Evolutionary conservation across 2,113 vertebrate species (phyloP).

Genomic region (Grammomys dolichurus): DNA sequence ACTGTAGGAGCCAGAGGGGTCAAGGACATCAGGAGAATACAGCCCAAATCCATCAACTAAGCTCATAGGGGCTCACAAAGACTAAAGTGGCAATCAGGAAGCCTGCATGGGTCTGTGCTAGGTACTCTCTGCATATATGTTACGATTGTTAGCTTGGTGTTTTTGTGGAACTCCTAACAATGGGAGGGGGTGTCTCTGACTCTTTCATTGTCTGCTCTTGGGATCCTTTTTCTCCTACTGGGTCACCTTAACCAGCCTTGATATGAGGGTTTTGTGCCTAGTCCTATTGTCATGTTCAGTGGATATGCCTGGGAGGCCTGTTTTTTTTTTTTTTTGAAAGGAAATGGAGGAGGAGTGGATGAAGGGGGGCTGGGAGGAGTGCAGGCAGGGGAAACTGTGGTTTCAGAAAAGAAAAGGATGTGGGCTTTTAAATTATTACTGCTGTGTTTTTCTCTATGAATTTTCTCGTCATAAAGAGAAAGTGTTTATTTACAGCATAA

Average conservation of each 20-base stretch:
- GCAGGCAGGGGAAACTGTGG: neutral
- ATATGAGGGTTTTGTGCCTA: neutral
- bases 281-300: neutral
- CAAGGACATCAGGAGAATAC: neutral
- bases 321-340: neutral
- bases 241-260: neutral
- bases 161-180: neutral
- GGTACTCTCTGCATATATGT: neutral
- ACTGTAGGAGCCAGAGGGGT: neutral
- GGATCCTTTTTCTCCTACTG: neutral
- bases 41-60: neutral
- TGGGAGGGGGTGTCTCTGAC: neutral
- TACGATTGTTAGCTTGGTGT: neutral
- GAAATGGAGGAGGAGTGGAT: neutral
- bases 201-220: neutral
- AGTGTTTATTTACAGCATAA: neutral
- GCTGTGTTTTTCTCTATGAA: neutral
- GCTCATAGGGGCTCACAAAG: neutral
- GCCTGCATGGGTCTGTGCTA: neutral
- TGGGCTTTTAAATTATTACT: neutral
- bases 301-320: neutral
- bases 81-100: neutral
- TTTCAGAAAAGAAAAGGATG: neutral
- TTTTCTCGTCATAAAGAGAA: neutral
- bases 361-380: neutral